Evolutionary conservation across 2,888 invertebrate genomes (phyloP), one percentile per base, ranked within the genome.

Genomic region (Hipparchia sbordonii): DNA sequence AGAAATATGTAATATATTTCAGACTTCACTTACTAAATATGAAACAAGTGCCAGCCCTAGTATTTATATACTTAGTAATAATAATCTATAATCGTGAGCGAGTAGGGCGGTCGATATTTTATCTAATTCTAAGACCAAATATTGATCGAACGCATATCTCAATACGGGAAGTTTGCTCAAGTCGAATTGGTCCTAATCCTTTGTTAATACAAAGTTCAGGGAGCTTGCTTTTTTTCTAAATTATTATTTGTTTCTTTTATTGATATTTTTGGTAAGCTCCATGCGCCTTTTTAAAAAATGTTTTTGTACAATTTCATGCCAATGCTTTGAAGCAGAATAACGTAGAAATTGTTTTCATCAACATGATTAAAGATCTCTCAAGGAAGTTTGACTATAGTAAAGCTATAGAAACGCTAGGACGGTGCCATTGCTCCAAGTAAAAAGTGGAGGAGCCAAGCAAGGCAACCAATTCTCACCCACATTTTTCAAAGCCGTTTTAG

Each of bases 71-170:
- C 6, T 6, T 46, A 48, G 8, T 48, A 48, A 48, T 48, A 48
- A 33, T 39, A 39, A 60, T 10, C 62, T 13, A 48, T 5, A 45
- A 56, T 66, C 66, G 66, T 66, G 66, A 66, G 13, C 67, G 45
- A 46, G 57, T 79, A 76, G 80, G 80, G 82, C 77, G 80, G 79
- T 79, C 82, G 84, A 81, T 84, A 85, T 72, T 71, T 71, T 82
- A 82, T 84, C 87, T 86, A 85, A 88, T 83, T 78, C 76, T 75
- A 76, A 78, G 12, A 77, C 81, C 84, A 87, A 89, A 89, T 89
- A 89, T 89, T 91, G 84, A 76, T 77, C 75, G 80, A 81, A 79
- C 84, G 83, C 84, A 88, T 89, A 85, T 88, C 85, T 59, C 12
- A 39, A 61, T 57, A 13, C 69, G 70, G 76, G 76, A 76, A 72